phyloP scores from a whole-genome alignment of 2,888 invertebrate genomes.

The Holacanthella duospinosa region DNA sequence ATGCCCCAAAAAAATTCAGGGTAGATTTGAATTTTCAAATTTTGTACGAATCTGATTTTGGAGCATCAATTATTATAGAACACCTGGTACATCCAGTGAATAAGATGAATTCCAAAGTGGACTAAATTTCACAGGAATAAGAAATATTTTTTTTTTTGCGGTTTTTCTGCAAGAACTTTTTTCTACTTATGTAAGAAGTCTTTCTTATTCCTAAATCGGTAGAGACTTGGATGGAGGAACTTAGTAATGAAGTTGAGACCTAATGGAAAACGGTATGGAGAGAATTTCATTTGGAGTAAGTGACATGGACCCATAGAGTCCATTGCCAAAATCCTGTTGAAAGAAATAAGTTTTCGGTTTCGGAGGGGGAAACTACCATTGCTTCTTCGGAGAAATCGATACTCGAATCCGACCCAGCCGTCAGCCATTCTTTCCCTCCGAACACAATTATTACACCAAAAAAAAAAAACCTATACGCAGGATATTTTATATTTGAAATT shows the following conservation, averaged over 20 bases:
- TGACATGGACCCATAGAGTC: neutral
- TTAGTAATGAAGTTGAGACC: neutral
- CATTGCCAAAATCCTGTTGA: neutral
- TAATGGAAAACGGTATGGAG: conserved; percentile 9
- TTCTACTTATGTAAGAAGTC: neutral
- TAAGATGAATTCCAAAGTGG: too few species aligned
- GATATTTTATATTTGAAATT: neutral
- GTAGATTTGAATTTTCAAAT: too few species aligned
- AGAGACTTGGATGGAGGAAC: neutral
- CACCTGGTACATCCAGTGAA: too few species aligned
- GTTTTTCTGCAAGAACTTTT: too few species aligned
- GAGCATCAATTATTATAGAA: too few species aligned
- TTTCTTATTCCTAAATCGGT: neutral
- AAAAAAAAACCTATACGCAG: neutral
- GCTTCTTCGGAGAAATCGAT: neutral
- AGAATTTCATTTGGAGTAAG: conserved; percentile 6
- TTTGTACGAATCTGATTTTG: too few species aligned
- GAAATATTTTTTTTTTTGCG: too few species aligned
- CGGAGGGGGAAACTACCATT: conserved; percentile 10
- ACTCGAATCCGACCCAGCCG: neutral
- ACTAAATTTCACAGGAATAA: too few species aligned
- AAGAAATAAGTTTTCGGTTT: neutral
- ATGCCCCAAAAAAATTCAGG: too few species aligned
- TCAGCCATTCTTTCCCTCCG: neutral
- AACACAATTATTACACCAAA: neutral